These are phyloP conservation scores for Pimpla rufipes DNA, from an alignment of 2,888 invertebrate genomes.

Conservation along the genomic window DNA sequence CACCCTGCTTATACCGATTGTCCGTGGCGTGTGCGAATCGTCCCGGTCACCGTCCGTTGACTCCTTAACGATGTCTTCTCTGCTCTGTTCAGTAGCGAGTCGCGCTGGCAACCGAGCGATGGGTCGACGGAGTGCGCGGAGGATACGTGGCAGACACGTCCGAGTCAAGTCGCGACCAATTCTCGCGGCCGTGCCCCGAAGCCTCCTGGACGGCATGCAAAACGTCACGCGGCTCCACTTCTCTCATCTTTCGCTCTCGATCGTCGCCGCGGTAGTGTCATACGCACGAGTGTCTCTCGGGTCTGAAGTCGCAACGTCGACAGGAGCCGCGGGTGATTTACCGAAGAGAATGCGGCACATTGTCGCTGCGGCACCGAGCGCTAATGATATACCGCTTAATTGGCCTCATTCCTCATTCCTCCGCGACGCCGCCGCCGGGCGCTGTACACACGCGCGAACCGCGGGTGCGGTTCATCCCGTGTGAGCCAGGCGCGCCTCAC, in stretches of 20 bases:
- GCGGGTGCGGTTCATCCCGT: conserved; percentile 47
- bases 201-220: neutral
- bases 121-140: neutral
- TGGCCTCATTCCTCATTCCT: conserved; percentile 83
- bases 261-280: conserved; percentile 21
- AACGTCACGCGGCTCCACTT: conserved; percentile 9
- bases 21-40: neutral
- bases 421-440: conserved; percentile 29
- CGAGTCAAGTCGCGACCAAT: neutral
- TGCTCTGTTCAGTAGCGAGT: neutral
- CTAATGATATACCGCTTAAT: conserved; percentile 84
- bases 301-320: conserved; percentile 58
- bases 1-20: neutral
- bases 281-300: conserved; percentile 53
- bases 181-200: neutral
- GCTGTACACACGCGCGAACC: conserved; percentile 59
- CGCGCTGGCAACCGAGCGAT: neutral
- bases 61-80: neutral
- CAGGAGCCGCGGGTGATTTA: conserved; percentile 80
- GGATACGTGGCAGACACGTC: neutral
- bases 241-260: conserved; percentile 21
- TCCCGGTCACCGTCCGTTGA: neutral
- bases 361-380: conserved; percentile 78
- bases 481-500: conserved; percentile 2
- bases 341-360: conserved; percentile 78